Evolutionary conservation across 2,113 vertebrate species (phyloP).

Genomic region (Camelus bactrianus): DNA sequence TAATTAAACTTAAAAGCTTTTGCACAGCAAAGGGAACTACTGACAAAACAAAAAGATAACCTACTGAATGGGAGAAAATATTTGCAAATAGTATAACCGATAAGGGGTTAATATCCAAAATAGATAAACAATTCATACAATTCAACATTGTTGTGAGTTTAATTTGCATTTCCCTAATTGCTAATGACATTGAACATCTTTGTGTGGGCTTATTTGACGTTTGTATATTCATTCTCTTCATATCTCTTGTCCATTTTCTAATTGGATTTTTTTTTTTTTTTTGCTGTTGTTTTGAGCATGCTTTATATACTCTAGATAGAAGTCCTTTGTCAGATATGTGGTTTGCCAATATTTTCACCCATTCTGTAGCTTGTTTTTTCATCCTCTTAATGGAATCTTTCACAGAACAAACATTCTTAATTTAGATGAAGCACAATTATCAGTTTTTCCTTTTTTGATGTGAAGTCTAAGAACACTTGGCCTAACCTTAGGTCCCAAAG

Average conservation of each 20-base stretch:
- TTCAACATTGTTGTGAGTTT: not conserved
- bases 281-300: not conserved
- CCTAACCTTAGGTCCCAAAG: slow-evolving; percentile 3
- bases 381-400: not conserved
- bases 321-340: not conserved
- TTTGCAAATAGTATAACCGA: too few species aligned
- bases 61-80: too few species aligned
- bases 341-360: not conserved
- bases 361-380: not conserved
- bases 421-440: not conserved
- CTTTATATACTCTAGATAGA: not conserved
- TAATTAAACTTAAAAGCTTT: too few species aligned
- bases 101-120: too few species aligned
- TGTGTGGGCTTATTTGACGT: not conserved
- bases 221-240: not conserved
- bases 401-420: not conserved
- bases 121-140: too few species aligned
- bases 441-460: not conserved
- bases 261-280: not conserved
- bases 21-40: too few species aligned
- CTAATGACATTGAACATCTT: not conserved
- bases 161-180: not conserved
- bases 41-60: too few species aligned
- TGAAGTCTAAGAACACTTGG: not conserved
- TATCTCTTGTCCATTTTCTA: not conserved